Percentiles rank a stretch among this genome's conserved stretches.
These are phyloP conservation scores for Drosophila subquinaria DNA, from an alignment of 2,888 invertebrate species.

Conservation along the genomic window DNA sequence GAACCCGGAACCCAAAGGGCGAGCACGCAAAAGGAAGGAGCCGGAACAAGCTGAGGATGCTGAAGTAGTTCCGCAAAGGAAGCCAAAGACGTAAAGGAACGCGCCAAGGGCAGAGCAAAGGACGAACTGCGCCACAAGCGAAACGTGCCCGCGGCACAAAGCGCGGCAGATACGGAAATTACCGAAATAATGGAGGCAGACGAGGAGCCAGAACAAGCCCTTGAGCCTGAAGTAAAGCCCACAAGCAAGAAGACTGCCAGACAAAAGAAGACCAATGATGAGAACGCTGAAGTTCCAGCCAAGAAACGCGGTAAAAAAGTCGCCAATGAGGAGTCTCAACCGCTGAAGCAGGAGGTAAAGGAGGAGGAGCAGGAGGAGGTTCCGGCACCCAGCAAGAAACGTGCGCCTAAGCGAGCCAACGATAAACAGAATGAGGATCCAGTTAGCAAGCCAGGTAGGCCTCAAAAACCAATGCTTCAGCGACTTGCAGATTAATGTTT, in stretches of 20 bases:
- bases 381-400: constrained; percentile 42
- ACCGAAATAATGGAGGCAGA: constrained; percentile 43
- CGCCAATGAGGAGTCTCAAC: constrained; percentile 9
- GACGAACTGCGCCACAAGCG: too few species aligned
- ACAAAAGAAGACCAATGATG: constrained; percentile 21
- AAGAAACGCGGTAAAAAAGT: constrained; percentile 59
- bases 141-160: constrained; percentile 58
- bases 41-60: constrained; percentile 14
- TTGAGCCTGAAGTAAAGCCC: constrained; percentile 5
- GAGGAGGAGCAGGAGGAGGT: background rate
- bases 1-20: constrained; percentile 29
- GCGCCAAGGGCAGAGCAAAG: constrained; percentile 18
- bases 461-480: background rate
- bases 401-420: constrained; percentile 30
- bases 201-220: constrained; percentile 12
- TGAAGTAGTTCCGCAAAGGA: constrained; percentile 7
- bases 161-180: constrained; percentile 65
- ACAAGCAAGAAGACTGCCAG: constrained; percentile 46
- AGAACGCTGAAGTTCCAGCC: constrained; percentile 27
- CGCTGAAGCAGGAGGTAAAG: background rate
- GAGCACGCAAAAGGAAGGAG: constrained; percentile 51
- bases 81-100: constrained; percentile 14
- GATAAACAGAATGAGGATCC: constrained; percentile 28
- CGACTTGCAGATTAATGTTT: background rate
- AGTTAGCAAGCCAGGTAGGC: constrained; percentile 50